Evolutionary conservation across 2,888 invertebrate genomes (phyloP), one percentile per base, ranked within the genome.

Genomic region (Cenopis cana): DNA sequence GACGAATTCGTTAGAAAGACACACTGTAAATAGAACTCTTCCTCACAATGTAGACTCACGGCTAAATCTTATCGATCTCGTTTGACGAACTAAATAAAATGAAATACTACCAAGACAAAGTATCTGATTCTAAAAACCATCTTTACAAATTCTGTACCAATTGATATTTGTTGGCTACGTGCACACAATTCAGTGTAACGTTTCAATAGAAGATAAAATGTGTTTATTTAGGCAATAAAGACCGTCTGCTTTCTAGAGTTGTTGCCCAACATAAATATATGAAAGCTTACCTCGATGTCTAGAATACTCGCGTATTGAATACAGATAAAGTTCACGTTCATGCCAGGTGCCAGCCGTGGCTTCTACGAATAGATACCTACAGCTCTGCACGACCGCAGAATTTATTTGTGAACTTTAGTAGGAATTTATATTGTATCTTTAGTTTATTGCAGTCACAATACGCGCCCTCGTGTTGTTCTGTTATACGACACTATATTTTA

Each of bases 231-330:
- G 41, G 4, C 14, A 41, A 4, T 41, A 46, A n/a, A n/a, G 5
- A 46, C n/a, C 46, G 46, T 59, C 20, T 41, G 29, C 49, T 61
- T 33, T 46, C 49, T 33, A 12, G 12, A 59, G 14, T 24, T 59
- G 20, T 41, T 59, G 41, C 6, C 6, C 4, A n/a, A 60, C n/a
- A 24, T 46, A 60, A 46, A 60, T 20, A 24, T 46, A 54, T 64
- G 6, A 33, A 8, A 29, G n/a, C 36, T 52, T 20, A 61, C 29
- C 52, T 61, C 36, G 29, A n/a, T 14, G 41, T 14, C 46, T 11
- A 57, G 57, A 55, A 61, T 61, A 49, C 57, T 52, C 64, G 18
- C 64, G 69, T 59, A 65, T 65, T 24, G 64, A 64, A 65, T 69
- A 65, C n/a, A 65, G 64, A 57, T 64, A 69, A 50, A 18, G 56